Evolutionary conservation across 30 jellyfish, hydroid and myxozoan species (phyloP), one percentile per base, ranked within the genome.

Genomic region (Aurelia aurita): DNA sequence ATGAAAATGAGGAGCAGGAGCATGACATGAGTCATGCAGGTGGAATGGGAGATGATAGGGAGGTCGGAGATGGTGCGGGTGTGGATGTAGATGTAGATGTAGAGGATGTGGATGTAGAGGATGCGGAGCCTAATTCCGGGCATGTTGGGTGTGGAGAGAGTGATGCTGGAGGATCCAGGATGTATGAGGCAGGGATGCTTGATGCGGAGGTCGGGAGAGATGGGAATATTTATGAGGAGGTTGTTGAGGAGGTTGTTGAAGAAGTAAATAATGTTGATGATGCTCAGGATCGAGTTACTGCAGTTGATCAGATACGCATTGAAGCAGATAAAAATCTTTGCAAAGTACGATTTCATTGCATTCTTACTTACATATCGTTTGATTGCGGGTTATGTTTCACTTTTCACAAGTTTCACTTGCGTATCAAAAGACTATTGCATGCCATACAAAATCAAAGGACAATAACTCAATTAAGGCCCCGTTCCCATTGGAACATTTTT

Each of bases 281-380:
- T 31, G 43, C 43, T 2, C 43, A 31, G 43, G 43, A 31, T 31
- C 2, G 2, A 31, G 43, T 31, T 15, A 59, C 71, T 20, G 71
- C 26, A 3, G 18, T 59, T 1, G 71, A 59, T 59, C 71, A 5
- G 5, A 59, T 59, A 1, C 5, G 71, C 71, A 12, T 59, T n/a
- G 71, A 59, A 59, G 29, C 16, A 5, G 34, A 59, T 18, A 20
- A 29, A 59, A n/a, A 59, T 29, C 6, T 59, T 12, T 59, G 29
- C 29, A 59, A 59, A 59, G 71, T 59, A 59, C 28, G 71, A 59
- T 31, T 59, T n/a, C 2, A 18, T 20, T 59, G 71, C 16, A 59
- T 59, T 18, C 69, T 58, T 15, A 58, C 23, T 27, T 58, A 58
- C n/a, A 58, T 5, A 58, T 27, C 31, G n/a, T 58, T n/a, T n/a